phyloP scores from a whole-genome alignment of 2,888 invertebrate genomes.

The Heliconius cydno region DNA sequence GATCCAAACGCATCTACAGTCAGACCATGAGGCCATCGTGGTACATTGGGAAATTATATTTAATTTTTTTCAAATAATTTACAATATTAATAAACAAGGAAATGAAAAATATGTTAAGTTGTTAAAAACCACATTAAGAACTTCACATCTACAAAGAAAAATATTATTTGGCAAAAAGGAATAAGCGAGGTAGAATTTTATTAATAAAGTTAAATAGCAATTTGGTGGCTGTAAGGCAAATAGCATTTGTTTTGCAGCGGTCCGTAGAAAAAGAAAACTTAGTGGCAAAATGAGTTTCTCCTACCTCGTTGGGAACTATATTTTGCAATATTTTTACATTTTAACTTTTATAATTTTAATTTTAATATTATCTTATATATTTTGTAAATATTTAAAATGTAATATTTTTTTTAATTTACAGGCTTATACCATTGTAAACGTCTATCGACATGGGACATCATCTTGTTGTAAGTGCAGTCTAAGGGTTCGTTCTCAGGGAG shows the following conservation, averaged over 20 bases:
- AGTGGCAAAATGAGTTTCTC: conserved; percentile 30
- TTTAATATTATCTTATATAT: background rate
- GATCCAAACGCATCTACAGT: no score
- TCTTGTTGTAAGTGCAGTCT: no score
- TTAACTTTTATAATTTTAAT: conserved; percentile 4
- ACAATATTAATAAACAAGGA: background rate
- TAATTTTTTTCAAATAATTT: background rate
- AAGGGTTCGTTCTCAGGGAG: no score
- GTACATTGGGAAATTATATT: background rate
- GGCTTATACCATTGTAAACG: no score
- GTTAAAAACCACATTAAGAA: conserved; percentile 8
- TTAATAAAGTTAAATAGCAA: conserved; percentile 45
- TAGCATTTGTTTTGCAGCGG: conserved; percentile 38
- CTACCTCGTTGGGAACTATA: conserved; percentile 21
- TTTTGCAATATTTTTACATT: conserved; percentile 18
- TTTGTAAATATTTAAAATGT: background rate
- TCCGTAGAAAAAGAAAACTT: conserved; percentile 28
- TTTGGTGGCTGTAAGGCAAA: conserved; percentile 32
- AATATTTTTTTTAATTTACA: background rate
- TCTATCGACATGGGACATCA: no score
- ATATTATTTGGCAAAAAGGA: conserved; percentile 28
- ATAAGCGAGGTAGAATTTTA: conserved; percentile 34
- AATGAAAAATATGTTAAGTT: background rate
- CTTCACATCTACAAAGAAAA: conserved; percentile 7
- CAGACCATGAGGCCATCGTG: no score